phyloP scores from a whole-genome alignment of 2,113 vertebrate genomes.

The Chionomys nivalis region DNA sequence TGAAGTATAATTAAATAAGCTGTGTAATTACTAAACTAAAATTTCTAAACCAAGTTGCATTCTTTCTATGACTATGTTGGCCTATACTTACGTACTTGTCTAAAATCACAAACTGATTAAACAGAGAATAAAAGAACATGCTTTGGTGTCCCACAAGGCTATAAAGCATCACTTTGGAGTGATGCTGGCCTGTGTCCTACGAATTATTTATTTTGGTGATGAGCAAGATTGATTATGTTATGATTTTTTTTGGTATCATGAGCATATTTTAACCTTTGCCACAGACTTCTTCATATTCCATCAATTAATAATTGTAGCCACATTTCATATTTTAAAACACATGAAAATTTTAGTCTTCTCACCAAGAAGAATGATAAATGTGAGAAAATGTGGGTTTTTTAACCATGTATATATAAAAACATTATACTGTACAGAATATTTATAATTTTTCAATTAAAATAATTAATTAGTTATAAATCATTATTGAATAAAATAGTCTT shows the following conservation, averaged over 20 bases:
- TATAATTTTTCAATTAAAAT: not conserved
- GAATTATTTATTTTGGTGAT: constrained; percentile 25
- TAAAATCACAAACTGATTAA: not conserved
- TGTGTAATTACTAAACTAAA: constrained; percentile 8
- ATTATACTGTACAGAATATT: not conserved
- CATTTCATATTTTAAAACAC: not conserved
- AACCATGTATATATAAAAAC: not conserved
- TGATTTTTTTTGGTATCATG: constrained; percentile 7
- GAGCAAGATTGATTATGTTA: constrained; percentile 20
- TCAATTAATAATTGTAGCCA: constrained; percentile 6
- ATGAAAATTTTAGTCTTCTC: not conserved
- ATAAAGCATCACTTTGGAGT: not conserved
- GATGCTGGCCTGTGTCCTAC: not conserved
- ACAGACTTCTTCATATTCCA: not conserved
- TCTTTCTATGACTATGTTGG: not conserved
- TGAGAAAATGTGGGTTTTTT: not conserved
- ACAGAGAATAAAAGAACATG: not conserved
- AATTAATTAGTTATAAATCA: not conserved
- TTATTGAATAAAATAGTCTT: not conserved
- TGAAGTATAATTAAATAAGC: constrained; percentile 12
- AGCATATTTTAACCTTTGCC: constrained; percentile 25
- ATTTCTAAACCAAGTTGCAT: not conserved
- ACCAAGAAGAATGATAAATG: not conserved
- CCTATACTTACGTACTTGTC: not conserved
- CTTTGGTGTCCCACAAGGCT: not conserved